Evolutionary conservation across 2,888 invertebrate genomes (phyloP).

Genomic region (Parasteatoda lunata): DNA sequence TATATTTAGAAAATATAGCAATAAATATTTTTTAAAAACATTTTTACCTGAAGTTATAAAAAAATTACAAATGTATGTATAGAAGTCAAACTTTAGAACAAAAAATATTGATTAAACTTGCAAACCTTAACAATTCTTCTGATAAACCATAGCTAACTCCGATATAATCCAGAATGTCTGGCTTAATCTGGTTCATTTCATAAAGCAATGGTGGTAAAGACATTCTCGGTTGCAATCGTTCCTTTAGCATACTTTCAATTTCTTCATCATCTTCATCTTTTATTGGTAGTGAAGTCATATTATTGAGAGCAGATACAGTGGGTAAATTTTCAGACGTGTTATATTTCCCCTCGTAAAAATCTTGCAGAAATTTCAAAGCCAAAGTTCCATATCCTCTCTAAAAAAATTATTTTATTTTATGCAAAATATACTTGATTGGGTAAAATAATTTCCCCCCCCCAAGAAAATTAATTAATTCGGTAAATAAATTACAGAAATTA

Average conservation of each 20-base stretch:
- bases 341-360: conserved; percentile 86
- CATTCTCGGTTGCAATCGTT: conserved; percentile 79
- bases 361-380: conserved; percentile 86
- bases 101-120: too few species aligned
- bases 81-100: too few species aligned
- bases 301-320: not conserved
- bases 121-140: conserved; percentile 85
- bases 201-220: conserved; percentile 88
- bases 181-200: conserved; percentile 86
- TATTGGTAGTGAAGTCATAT: conserved; percentile 41
- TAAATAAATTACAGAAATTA: too few species aligned
- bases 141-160: conserved; percentile 97
- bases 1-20: too few species aligned
- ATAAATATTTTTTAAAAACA: too few species aligned
- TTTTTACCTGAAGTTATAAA: too few species aligned
- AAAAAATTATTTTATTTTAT: conserved; percentile 70
- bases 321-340: conserved; percentile 69
- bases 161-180: conserved; percentile 91
- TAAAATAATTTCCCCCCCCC: too few species aligned
- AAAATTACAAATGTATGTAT: too few species aligned
- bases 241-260: conserved; percentile 80
- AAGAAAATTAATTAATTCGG: too few species aligned
- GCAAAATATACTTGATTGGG: too few species aligned
- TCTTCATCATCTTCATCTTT: conserved; percentile 52
- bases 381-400: conserved; percentile 97